Evolutionary conservation across 2,888 invertebrate species (phyloP).

Genomic region (Tolmerus cingulatus): DNA sequence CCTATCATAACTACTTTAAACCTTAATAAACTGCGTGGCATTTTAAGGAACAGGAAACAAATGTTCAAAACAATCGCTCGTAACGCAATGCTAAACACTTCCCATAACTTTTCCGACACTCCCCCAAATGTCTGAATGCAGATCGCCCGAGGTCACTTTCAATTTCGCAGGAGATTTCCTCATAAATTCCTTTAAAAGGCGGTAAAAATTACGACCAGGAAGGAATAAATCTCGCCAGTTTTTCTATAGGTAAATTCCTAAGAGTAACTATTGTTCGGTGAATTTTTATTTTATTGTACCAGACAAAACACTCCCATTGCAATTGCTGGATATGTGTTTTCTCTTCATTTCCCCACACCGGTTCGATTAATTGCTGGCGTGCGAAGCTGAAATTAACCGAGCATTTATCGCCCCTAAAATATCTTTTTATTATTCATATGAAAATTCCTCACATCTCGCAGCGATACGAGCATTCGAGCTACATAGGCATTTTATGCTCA

Average conservation of each 20-base stretch:
- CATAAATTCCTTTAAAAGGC: background rate
- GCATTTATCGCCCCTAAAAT: background rate
- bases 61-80: background rate
- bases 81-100: background rate
- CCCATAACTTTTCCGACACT: background rate
- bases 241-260: background rate
- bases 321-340: background rate
- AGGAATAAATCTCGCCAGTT: background rate
- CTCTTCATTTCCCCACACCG: background rate
- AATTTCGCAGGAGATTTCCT: background rate
- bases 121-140: background rate
- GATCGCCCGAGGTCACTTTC: background rate
- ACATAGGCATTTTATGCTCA: background rate
- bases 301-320: background rate
- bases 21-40: background rate
- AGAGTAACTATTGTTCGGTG: background rate
- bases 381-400: conserved; percentile 17
- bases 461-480: background rate
- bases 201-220: background rate
- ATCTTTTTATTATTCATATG: conserved; percentile 27
- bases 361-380: conserved; percentile 20
- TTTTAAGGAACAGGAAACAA: background rate
- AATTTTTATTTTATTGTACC: background rate
- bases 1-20: background rate
- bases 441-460: background rate